phyloP scores from a whole-genome alignment of 2,797 vertebrate genomes.

The Hemibagrus guttatus region DNA sequence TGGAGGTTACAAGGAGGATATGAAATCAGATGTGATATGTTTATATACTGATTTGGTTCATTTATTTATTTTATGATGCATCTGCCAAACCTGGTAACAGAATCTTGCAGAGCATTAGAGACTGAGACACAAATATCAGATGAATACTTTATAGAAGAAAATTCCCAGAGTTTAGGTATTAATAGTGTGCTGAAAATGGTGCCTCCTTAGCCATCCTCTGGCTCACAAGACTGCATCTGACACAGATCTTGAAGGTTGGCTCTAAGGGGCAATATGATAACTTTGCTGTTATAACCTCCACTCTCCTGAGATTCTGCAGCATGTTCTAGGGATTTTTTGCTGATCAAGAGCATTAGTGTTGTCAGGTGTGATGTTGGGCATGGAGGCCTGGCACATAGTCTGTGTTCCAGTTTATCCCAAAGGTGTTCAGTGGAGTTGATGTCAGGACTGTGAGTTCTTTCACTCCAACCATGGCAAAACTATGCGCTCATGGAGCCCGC shows the following conservation, averaged over 20 bases:
- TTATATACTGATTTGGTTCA: background rate
- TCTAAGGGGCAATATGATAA: background rate
- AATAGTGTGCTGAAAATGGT: background rate
- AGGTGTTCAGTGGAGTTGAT: background rate
- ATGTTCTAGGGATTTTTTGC: background rate
- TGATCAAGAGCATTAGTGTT: background rate
- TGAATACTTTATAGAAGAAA: background rate
- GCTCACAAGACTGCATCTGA: background rate
- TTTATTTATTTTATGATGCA: background rate
- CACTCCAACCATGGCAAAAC: background rate
- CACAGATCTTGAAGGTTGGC: background rate
- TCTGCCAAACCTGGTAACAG: background rate
- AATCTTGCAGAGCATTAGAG: background rate
- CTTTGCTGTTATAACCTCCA: background rate
- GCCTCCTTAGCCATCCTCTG: background rate
- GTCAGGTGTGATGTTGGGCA: background rate
- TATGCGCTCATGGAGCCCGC: background rate
- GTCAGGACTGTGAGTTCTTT: background rate
- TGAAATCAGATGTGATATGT: background rate
- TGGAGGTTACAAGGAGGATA: background rate
- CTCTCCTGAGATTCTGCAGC: background rate
- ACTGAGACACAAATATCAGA: background rate
- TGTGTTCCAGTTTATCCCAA: background rate
- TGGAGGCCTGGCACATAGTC: background rate
- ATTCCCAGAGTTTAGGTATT: background rate